Evolutionary conservation across 2,113 vertebrate species (phyloP), one percentile per base, ranked within the genome.

Genomic region (Blennius ocellaris): DNA sequence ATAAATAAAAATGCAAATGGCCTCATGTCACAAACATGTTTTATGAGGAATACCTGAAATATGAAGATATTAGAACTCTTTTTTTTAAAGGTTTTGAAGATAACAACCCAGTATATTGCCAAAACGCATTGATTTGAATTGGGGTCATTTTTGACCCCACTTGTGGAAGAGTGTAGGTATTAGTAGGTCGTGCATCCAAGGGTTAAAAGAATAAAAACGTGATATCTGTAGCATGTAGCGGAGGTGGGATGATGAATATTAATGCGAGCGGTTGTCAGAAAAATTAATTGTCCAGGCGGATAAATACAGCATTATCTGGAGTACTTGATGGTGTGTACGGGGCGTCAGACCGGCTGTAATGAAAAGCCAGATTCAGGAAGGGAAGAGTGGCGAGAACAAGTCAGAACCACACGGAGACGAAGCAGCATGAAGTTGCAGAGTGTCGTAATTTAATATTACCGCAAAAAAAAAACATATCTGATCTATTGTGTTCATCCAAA

Each of bases 181-280:
- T n/a, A n/a, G n/a, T n/a, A n/a, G n/a, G n/a, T n/a, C n/a, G n/a
- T n/a, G n/a, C n/a, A n/a, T n/a, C n/a, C n/a, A n/a, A n/a, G n/a
- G n/a, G n/a, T n/a, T n/a, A n/a, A n/a, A n/a, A n/a, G n/a, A n/a
- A n/a, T n/a, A n/a, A n/a, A n/a, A n/a, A n/a, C n/a, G n/a, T n/a
- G n/a, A n/a, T n/a, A 77, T 78, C 82, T 73, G 10, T 76, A 45
- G 81, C 38, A 69, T 11, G 61, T 15, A 56, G 81, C 72, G 80
- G 84, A 7, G 70, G 73, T 64, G 50, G 84, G 91, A 80, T 94
- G 94, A 95, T 95, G 93, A 96, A 95, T 96, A 95, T 95, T 95
- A 96, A 96, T 95, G 92, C 45, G 86, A 83, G 91, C 84, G 91
- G 80, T 83, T 39, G 0, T 94, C 95, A 95, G 92, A 90, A 87